Evolutionary conservation across 2,797 vertebrate genomes (phyloP).

Genomic region (Poeciliopsis paucimaculata): DNA sequence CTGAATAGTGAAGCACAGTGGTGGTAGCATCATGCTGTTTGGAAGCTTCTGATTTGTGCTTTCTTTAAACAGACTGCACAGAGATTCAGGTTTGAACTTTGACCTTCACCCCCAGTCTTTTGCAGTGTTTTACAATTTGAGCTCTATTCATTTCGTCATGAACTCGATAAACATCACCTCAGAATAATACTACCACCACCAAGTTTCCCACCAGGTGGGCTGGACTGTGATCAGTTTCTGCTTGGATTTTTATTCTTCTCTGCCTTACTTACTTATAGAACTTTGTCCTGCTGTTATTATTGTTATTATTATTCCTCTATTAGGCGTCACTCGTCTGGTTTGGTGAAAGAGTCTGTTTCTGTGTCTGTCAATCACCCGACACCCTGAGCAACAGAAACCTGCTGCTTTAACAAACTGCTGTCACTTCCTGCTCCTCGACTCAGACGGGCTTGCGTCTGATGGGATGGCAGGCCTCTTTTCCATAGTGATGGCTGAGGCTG

Average conservation of each 20-base stretch:
- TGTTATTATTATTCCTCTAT: conserved; percentile 16
- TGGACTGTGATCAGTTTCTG: not conserved
- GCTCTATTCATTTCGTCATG: not conserved
- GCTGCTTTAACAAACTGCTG: conserved; percentile 66
- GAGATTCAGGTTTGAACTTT: not conserved
- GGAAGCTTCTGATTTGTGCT: not conserved
- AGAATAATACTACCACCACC: not conserved
- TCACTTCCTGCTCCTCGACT: conserved; percentile 60
- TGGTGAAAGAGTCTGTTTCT: conserved; percentile 29
- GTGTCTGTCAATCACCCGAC: conserved; percentile 70
- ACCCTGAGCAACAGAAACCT: conserved; percentile 66
- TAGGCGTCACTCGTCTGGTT: conserved; percentile 15
- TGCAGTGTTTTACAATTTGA: not conserved
- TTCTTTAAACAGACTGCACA: not conserved
- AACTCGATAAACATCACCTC: not conserved
- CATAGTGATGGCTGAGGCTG: conserved; percentile 18
- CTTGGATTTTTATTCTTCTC: not conserved
- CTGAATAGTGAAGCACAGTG: not conserved
- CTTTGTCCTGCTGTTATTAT: not conserved
- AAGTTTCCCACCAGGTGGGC: not conserved
- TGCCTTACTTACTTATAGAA: conserved; percentile 22
- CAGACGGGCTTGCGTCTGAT: conserved; percentile 47
- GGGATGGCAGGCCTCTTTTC: conserved; percentile 30
- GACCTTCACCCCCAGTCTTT: not conserved
- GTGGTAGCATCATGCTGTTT: not conserved